These are phyloP conservation scores for Protophormia terraenovae DNA, from an alignment of 2,888 invertebrate genomes.

Conservation along the genomic window DNA sequence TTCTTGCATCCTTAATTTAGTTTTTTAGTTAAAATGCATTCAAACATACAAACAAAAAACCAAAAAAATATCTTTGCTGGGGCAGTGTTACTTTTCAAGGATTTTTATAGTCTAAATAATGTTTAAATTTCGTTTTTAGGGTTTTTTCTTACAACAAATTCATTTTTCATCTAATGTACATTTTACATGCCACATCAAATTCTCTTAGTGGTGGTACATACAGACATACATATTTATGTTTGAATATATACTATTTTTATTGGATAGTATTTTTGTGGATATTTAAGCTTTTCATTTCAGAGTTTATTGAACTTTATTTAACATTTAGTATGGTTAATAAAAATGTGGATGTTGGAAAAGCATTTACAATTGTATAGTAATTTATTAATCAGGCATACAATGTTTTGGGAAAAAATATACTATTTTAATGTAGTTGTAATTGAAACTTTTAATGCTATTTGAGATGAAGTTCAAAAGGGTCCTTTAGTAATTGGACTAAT, in stretches of 20 bases:
- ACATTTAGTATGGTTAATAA: neutral
- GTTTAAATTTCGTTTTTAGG: slow-evolving; percentile 8
- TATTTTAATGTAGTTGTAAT: neutral
- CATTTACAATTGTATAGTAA: neutral
- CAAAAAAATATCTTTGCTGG: slow-evolving; percentile 53
- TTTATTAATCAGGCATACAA: neutral
- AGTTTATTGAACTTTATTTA: slow-evolving; percentile 55
- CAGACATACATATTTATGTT: neutral
- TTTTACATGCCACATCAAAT: slow-evolving; percentile 49
- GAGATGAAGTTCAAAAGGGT: neutral
- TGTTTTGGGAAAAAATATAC: neutral
- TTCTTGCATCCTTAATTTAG: slow-evolving; percentile 48
- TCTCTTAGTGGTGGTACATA: slow-evolving; percentile 11
- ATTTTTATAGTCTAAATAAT: slow-evolving; percentile 40
- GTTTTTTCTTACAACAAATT: neutral
- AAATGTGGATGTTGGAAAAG: neutral
- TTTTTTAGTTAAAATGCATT: slow-evolving; percentile 46
- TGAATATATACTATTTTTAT: too few relatives aligned
- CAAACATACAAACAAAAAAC: neutral
- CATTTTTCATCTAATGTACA: slow-evolving; percentile 33
- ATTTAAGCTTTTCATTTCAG: slow-evolving; percentile 9
- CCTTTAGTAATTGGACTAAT: neutral
- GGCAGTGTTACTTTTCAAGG: slow-evolving; percentile 61
- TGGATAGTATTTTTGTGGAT: neutral
- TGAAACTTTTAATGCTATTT: neutral